Percentiles rank a stretch among this genome's conserved stretches.
Evolutionary conservation across 2,797 vertebrate genomes (phyloP).

Genomic region (Alcedo atthis): DNA sequence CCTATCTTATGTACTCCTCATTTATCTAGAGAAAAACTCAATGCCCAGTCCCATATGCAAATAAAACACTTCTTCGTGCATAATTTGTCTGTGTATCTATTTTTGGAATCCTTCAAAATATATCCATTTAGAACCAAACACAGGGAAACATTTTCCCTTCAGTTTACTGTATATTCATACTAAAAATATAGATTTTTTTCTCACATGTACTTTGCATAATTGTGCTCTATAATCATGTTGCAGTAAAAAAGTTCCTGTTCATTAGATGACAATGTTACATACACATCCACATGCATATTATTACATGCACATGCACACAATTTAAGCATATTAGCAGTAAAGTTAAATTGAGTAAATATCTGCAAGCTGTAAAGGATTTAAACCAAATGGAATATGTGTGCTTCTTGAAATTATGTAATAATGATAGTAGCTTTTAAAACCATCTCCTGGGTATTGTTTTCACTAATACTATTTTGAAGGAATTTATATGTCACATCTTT

Average conservation of each 20-base stretch:
- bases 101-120: not conserved
- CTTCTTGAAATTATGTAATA: conserved; percentile 2
- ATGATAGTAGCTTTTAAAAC: conserved; percentile 9
- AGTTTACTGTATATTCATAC: not conserved
- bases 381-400: not conserved
- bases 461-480: conserved; percentile 7
- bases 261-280: conserved; percentile 12
- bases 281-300: not conserved
- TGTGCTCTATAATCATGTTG: conserved; percentile 2
- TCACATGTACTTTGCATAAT: not conserved
- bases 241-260: conserved; percentile 9
- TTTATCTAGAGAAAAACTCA: not conserved
- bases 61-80: not conserved
- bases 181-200: not conserved
- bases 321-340: not conserved
- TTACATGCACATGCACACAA: not conserved
- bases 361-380: not conserved
- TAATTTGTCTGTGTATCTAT: not conserved
- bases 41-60: not conserved
- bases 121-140: not conserved
- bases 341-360: conserved; percentile 21
- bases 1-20: not conserved
- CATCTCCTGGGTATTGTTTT: conserved; percentile 30
- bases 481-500: conserved; percentile 19
- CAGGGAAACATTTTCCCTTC: not conserved